Evolutionary conservation across 1,140 invertebrate species (phyloP), one percentile per base, ranked within the genome.

Genomic region (Chymomyza costata): DNA sequence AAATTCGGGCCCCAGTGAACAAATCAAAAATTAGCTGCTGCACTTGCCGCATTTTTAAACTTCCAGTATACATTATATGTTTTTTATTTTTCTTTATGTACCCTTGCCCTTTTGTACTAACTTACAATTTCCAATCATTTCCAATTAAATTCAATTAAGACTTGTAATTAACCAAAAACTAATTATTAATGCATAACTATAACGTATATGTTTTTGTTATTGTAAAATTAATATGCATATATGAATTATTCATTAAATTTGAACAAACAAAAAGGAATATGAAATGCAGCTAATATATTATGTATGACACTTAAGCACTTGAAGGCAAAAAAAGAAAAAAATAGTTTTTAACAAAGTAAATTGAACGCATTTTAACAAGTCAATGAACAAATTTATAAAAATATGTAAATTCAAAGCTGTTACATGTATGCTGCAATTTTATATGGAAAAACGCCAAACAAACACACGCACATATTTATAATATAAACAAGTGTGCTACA

Each of bases 141-240:
- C 64, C 63, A 80, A 51, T 60, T 67, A 53, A 67, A 64, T 62
- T 59, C 56, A 58, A 57, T 82, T 78, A 82, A 71, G 70, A 82
- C 70, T 82, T 80, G 74, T 71, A 82, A 76, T 71, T 82, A 82
- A 82, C 76, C 76, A 82, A 82, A 82, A 73, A 82, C 65, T 82
- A 65, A 78, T 68, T 74, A 68, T 70, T 71, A 71, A 78, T 82
- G 16, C 51, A 44, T n/a, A 57, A 45, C 31, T 1, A 41, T 35
- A 37, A 47, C 38, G 57, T 14, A 16, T 19, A 34, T 45, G 41
- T 32, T 16, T 47, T 50, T 64, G 53, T 76, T n/a, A 61, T 53
- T 54, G 31, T 48, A 41, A 28, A 28, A 28, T 6, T 28, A 28
- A 6, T 5, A 28, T 28, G 25, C 5, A 10, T 28, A 28, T 6